Conservation (phyloP, 1,140 invertebrate species). For the Trialeurodes vaporariorum region DNA sequence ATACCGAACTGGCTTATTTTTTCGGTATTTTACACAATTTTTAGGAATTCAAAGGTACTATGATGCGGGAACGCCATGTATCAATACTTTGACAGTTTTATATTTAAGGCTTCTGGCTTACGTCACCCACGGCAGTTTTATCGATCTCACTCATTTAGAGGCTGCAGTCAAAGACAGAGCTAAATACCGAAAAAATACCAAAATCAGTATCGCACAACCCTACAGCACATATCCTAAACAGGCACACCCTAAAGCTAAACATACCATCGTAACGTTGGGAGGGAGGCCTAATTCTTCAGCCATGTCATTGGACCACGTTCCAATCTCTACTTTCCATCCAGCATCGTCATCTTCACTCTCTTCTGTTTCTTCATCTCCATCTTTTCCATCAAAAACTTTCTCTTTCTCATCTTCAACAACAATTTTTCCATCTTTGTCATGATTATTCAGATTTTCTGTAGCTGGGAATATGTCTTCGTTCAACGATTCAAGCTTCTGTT, state of each 20-base stretch:
- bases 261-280: conserved; percentile 33
- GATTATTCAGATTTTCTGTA: conserved; percentile 22
- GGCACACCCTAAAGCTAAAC: background rate
- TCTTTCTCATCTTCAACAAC: conserved; percentile 19
- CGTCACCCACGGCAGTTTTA: no score
- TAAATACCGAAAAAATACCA: no score
- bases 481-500: background rate
- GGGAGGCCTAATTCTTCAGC: conserved; percentile 29
- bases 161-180: no score
- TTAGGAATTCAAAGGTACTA: no score
- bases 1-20: no score
- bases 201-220: no score
- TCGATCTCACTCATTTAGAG: no score
- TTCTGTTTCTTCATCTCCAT: conserved; percentile 19
- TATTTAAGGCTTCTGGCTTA: no score
- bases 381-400: conserved; percentile 26
- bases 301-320: conserved; percentile 88
- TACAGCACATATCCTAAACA: no score
- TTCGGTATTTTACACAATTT: no score
- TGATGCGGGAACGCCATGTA: no score
- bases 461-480: conserved; percentile 3
- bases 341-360: conserved; percentile 38
- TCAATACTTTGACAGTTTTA: no score
- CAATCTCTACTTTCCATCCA: conserved; percentile 52
- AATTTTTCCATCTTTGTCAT: conserved; percentile 25